Base-by-base conservation (phyloP, 2,797 vertebrate genomes). In the Onychomys arenicola region DNA sequence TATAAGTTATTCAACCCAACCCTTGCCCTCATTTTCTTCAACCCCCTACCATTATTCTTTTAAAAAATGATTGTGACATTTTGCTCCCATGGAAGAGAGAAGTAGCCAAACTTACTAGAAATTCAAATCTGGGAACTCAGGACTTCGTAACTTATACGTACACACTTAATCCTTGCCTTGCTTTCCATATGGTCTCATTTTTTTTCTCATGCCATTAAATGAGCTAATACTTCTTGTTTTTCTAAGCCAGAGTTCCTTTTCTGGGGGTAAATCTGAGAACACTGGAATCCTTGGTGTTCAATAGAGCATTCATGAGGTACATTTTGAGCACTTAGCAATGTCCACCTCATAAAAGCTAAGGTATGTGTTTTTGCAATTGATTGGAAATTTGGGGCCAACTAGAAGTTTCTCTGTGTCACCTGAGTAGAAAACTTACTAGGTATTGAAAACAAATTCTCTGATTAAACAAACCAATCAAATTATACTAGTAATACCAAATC, bases 171-270 rank as follows among this genome's bases (percentile, higher is more conserved):
- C 34, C 76, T 89, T 82, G 37, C 59, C 59, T 95, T 71, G 57
- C 34, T 89, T 86, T 27, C 40, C 59, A 69, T 67, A 69, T 67
- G 57, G 52, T 93, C 69, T 73, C 40, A 12, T 82, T 95, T 94
- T 91, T 92, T 90, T 86, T 82, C 5, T 69, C 12, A 76, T 73
- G 34, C 16, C 23, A 83, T 92, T 94, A 75, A 90, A 93, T 93
- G 76, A 84, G 21, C 78, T 94, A 89, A 52, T 77, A 75, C 23
- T 96, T 89, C 10, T 65, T 75, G 8, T 89, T 23, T 96, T 40
- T 78, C 23, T 65, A 94, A 96, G 49, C 32, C 52, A 88, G 57
- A 69, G 88, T 94, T 96, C 43, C 57, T 94, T 94, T 97, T 96
- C 65, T 80, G 75, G 92, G 73, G 93, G 2, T 93, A 93, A 95